A percentile compares a stretch with the other conserved stretches of the same genome.
Conservation (phyloP, 2,888 invertebrate genomes). For the Podotricha telesiphe region DNA sequence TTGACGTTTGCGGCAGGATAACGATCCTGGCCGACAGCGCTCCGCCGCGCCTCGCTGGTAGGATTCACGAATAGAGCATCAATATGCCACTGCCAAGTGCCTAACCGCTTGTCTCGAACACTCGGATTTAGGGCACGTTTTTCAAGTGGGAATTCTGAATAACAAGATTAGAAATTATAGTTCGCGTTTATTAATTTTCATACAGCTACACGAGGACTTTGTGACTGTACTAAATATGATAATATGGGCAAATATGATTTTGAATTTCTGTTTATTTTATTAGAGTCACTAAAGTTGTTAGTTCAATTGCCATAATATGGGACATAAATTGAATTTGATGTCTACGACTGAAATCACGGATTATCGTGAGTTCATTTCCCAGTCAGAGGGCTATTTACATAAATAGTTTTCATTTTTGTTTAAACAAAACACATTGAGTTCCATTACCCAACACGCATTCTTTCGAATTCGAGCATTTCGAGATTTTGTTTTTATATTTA, state of each 20-base stretch:
- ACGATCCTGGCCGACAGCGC: conserved; percentile 17
- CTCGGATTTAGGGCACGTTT: conserved; percentile 20
- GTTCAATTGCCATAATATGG: no score
- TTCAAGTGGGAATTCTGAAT: conserved; percentile 1
- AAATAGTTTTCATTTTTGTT: no score
- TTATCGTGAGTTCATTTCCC: no score
- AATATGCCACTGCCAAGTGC: conserved; percentile 12
- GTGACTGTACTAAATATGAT: background rate
- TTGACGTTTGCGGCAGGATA: conserved; percentile 21
- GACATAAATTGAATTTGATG: no score
- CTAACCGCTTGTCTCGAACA: conserved; percentile 2
- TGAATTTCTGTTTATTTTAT: background rate
- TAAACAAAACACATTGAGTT: no score
- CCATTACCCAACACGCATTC: no score
- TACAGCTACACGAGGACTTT: background rate
- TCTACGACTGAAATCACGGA: no score
- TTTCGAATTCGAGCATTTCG: no score
- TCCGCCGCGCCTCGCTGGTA: background rate
- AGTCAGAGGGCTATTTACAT: no score
- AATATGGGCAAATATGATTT: background rate
- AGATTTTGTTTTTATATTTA: background rate
- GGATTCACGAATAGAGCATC: conserved; percentile 16
- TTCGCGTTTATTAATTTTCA: conserved; percentile 6
- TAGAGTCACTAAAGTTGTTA: background rate
- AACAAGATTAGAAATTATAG: conserved; percentile 11